Base-by-base conservation (phyloP, 2,113 vertebrate genomes). In the Antigone vipio region DNA sequence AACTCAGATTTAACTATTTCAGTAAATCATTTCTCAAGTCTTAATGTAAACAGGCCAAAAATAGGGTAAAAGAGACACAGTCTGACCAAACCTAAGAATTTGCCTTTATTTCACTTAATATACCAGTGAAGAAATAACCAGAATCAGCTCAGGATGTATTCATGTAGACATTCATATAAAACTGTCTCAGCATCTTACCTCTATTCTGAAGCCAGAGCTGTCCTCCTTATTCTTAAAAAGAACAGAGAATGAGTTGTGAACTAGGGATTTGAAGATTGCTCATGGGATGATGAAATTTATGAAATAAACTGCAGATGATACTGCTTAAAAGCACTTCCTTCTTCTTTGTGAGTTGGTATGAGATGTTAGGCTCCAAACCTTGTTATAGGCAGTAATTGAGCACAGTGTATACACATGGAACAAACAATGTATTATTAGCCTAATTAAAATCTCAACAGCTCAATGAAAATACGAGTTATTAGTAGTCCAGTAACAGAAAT, bases 91-190 rank as follows among this genome's bases (percentile, higher is more conserved):
- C 7, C 4, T 60, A 77, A 47, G 20, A 32, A 52, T 30, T 38
- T 75, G 2, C 6, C 16, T 67, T 49, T 9, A 55, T 71, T 80
- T 69, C 8, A 27, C 6, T 60, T 64, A 35, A 47, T 15, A 7
- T 13, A 19, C 4, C 6, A 45, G 8, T 34, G 22, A 21, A 56
- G 11, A 30, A 74, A 47, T 42, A 72, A 0, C 0, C 22, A 44
- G 7, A 56, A 53, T 17, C 2, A 60, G 2, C 2, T 77, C 27
- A 58, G 18, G 23, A 29, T 53, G 1, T 74, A 22, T 55, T 73
- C 1, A 18, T 38, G 8, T 17, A 87, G 34, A 29, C 11, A 60
- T 53, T 78, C 3, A 34, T 56, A 50, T 24, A 93, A 81, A 81
- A 3, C 3, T 77, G 2, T 69, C 15, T 64, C 17, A 53, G 14